Evolutionary conservation across 2,113 vertebrate genomes (phyloP), one percentile per base, ranked within the genome.

Genomic region (Electrona antarctica): DNA sequence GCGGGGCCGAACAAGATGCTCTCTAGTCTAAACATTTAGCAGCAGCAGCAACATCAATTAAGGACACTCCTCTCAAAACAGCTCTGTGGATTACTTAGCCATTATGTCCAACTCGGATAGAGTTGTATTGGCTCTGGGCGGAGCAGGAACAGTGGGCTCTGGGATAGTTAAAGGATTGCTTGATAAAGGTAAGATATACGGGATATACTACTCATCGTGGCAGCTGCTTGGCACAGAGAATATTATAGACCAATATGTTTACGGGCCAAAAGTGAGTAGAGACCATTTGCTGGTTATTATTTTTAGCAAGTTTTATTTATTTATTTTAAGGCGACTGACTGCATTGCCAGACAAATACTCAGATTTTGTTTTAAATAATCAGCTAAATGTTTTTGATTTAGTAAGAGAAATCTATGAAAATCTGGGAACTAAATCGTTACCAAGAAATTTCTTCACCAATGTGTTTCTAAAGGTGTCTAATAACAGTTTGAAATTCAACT

Each of bases 101-200:
- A 67, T 51, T 63, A 95, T 95, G 95, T 86, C 93, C 11, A 91
- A 91, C 67, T 87, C 91, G 8, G 93, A 93, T 55, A 78, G 93
- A 60, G 81, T 94, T 3, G 94, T 93, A 48, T 71, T 95, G 7
- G 93, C 84, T n/a, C 93, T 95, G 3, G 94, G 95, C 3, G 94
- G 94, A 64, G 93, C 93, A 10, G 94, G 94, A 10, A 92, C 89
- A 0, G 94, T 95, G 77, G 94, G 95, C 28, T 94, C 94, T 0
- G 95, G 93, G 3, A 74, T 94, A 6, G 94, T 94, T 1, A 94
- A 92, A 78, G 91, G 87, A 0, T 90, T 95, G 60, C 89, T 95
- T 84, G 93, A 94, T 48, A 94, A 90, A 93, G 94, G 95, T 95
- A 90, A 85, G 89, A 7, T 51, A 9, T 21, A 11, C 4, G 63